These are phyloP conservation scores for Rhabdomys dilectus DNA, from an alignment of 2,113 vertebrate genomes.

Conservation along the genomic window DNA sequence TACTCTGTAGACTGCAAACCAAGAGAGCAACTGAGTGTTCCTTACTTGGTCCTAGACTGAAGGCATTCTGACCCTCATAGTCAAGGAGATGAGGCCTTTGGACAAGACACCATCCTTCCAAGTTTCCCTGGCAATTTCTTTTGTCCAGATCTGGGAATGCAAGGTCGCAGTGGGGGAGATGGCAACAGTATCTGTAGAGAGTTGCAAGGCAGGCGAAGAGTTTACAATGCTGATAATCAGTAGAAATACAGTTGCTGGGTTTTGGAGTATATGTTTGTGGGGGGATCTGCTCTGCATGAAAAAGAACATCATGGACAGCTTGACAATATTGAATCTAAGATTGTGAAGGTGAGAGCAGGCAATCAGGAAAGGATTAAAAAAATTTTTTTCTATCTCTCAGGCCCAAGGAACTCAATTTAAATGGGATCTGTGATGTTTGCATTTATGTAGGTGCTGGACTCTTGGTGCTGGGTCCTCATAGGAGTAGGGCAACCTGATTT, in stretches of 20 bases:
- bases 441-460: constrained; percentile 73
- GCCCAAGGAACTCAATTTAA: constrained; percentile 80
- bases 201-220: constrained; percentile 73
- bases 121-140: constrained; percentile 71
- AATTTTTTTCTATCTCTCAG: constrained; percentile 82
- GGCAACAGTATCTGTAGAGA: constrained; percentile 28
- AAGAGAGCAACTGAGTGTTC: constrained; percentile 63
- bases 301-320: constrained; percentile 54
- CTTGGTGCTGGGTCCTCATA: constrained; percentile 36
- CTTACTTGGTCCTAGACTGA: constrained; percentile 59
- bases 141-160: constrained; percentile 67
- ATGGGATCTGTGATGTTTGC: constrained; percentile 81
- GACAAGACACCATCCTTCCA: constrained; percentile 71
- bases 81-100: constrained; percentile 24
- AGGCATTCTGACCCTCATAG: constrained; percentile 78
- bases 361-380: constrained; percentile 80
- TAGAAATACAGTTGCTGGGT: constrained; percentile 27
- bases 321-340: constrained; percentile 68
- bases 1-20: constrained; percentile 72
- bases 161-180: constrained; percentile 43
- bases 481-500: constrained; percentile 62
- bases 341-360: constrained; percentile 78
- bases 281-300: neutral
- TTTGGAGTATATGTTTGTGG: neutral
- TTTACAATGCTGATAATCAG: constrained; percentile 72